phyloP scores from a whole-genome alignment of 2,888 invertebrate genomes.

The Cremastinae sp. region DNA sequence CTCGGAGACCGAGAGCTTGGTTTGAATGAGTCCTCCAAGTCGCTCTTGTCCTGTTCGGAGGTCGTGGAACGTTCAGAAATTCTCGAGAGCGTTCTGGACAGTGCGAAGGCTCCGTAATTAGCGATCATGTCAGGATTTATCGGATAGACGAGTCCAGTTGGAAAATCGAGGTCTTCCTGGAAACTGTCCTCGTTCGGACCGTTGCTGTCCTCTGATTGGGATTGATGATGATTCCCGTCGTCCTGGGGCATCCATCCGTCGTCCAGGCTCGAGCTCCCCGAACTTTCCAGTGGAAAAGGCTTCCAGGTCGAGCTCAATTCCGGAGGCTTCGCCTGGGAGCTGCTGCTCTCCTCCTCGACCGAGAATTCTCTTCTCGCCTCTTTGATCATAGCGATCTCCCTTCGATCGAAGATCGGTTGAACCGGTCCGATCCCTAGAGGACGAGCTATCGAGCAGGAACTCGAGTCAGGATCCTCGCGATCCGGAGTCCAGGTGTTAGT shows the following conservation, averaged over 20 bases:
- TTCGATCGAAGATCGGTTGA: slow-evolving; percentile 77
- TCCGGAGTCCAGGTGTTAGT: slow-evolving; percentile 88
- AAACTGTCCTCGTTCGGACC: slow-evolving; percentile 81
- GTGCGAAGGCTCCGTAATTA: slow-evolving; percentile 88
- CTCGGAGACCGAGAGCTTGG: slow-evolving; percentile 92
- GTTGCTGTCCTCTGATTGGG: slow-evolving; percentile 76
- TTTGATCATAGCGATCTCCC: slow-evolving; percentile 74
- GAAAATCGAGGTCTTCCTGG: slow-evolving; percentile 89
- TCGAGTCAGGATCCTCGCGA: slow-evolving; percentile 81
- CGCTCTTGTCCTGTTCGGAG: slow-evolving; percentile 91
- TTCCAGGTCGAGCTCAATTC: slow-evolving; percentile 90
- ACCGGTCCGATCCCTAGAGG: slow-evolving; percentile 88
- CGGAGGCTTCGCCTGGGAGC: slow-evolving; percentile 82
- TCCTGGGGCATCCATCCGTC: slow-evolving; percentile 89
- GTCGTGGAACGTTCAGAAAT: slow-evolving; percentile 94
- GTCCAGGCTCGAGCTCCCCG: slow-evolving; percentile 92
- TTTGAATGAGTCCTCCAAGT: slow-evolving; percentile 92
- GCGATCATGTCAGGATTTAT: slow-evolving; percentile 86
- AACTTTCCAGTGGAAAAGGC: slow-evolving; percentile 91
- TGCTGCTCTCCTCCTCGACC: slow-evolving; percentile 74
- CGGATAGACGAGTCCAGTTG: slow-evolving; percentile 88
- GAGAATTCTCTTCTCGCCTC: slow-evolving; percentile 71
- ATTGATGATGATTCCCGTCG: slow-evolving; percentile 70
- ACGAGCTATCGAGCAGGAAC: slow-evolving; percentile 88
- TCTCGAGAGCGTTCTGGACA: slow-evolving; percentile 89